Evolutionary conservation across 2,888 invertebrate species (phyloP).

Genomic region (Chesias legatella): DNA sequence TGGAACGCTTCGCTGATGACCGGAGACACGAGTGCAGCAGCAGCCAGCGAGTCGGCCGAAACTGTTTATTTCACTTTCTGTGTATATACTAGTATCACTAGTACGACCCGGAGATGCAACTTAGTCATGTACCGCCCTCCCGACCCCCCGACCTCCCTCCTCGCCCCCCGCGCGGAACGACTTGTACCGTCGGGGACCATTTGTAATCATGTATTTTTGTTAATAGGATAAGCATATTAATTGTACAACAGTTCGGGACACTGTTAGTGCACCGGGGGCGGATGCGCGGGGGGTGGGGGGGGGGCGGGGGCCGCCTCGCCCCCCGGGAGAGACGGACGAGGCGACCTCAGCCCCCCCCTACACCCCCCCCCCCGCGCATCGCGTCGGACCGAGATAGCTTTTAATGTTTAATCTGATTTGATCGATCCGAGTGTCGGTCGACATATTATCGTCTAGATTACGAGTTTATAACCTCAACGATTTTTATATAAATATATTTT

Average conservation of each 20-base stretch:
- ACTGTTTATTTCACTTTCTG: too few relatives aligned
- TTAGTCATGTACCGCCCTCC: too few relatives aligned
- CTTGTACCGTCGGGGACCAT: not conserved
- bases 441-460: constrained; percentile 4
- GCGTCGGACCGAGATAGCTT: constrained; percentile 3
- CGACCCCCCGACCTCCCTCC: constrained; percentile 1
- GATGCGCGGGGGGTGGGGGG: not conserved
- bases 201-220: constrained; percentile 23
- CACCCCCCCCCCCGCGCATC: too few relatives aligned
- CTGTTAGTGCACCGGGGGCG: not conserved
- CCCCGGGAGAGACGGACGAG: not conserved
- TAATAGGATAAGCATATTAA: constrained; percentile 19
- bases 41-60: too few relatives aligned
- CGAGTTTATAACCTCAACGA: constrained; percentile 16
- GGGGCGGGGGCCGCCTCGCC: not conserved
- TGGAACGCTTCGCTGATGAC: too few relatives aligned
- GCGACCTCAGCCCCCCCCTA: too few relatives aligned
- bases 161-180: constrained; percentile 6
- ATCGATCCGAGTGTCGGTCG: not conserved
- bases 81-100: too few relatives aligned
- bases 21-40: too few relatives aligned
- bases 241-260: not conserved
- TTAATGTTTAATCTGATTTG: constrained; percentile 1
- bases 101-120: too few relatives aligned
- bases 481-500: constrained; percentile 13